Evolutionary conservation across 2,888 invertebrate species (phyloP), one percentile per base, ranked within the genome.

Genomic region (Scaptomyza reducta): DNA sequence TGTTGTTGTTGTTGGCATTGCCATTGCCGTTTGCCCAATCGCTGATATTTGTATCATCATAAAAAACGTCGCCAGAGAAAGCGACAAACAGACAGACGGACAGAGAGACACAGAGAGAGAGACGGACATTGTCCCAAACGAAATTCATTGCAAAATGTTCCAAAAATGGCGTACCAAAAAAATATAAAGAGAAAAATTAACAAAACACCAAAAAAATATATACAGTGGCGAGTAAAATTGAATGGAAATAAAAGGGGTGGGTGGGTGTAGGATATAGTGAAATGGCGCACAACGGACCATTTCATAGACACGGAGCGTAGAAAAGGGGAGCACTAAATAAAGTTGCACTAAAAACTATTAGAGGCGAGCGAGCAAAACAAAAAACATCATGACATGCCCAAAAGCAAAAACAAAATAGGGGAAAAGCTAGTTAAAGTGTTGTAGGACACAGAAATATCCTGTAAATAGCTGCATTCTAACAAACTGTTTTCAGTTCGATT

Each of bases 11-110:
- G 18, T 9, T 41, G 33, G 33, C 49, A 49, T 4, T 49, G 35
- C 49, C 59, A 50, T 47, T 50, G 50, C 49, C 69, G 64, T 63
- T 77, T 49, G 64, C 63, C 65, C 70, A 80, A 70, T 56, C 68
- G 81, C 68, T 84, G 81, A 84, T 82, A 76, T 78, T 82, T 87
- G 84, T 82, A 87, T 82, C 87, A 84, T 84, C 76, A 78, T 84
- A 84, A 81, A 81, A 87, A 84, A 81, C 67, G 68, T 67, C 49
- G 58, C 69, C 85, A 82, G 76, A 66, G 60, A 70, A 51, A 59
- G 38, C 47, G 60, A 53, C 63, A 68, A 45, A 61, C 42, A 54
- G 41, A 55, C 55, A 27, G 27, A 9, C 5, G 7, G 62, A 69
- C 44, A 59, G 33, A 45, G 54, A 53, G 57, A 64, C 42, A 62